Evolutionary conservation across 2,113 vertebrate species (phyloP), one percentile per base, ranked within the genome.

Genomic region (Mesitornis unicolor): DNA sequence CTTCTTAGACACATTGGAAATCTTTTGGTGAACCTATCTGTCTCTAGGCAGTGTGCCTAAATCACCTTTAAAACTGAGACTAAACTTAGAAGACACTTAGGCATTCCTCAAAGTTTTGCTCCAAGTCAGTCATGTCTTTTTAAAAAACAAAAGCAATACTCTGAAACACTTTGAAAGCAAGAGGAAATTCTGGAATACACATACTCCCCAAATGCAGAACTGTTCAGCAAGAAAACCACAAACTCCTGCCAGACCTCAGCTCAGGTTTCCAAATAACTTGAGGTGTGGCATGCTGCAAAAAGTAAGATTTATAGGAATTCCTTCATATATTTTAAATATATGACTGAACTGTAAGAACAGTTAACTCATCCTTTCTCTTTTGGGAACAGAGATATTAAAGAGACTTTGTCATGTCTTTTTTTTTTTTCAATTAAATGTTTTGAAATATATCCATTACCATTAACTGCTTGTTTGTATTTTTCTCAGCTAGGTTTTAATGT

Each of bases 171-270:
- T 69, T 50, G 35, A 84, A 35, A 84, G 22, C 38, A 89, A 74
- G 60, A 91, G 70, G 84, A 87, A 91, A 89, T 94, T 94, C 91
- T 94, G 78, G 84, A 94, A 93, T 76, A 83, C 33, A 28, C 26
- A 47, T 76, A 71, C 21, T 89, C 69, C 21, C 65, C 1, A 2
- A 92, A 94, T 89, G 57, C 38, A 95, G 74, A 91, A 68, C 28
- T 33, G 36, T 87, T 78, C 48, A 90, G 59, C 31, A 77, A 80
- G 70, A 77, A 96, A 96, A 91, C 50, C 54, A 35, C 61, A 85
- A 42, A 24, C 11, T 94, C 21, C 51, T 88, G 70, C 56, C 76
- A 65, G 38, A 88, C 29, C 35, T 90, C 54, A 60, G 57, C 54
- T 94, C 67, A 77, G 25, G 16, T 90, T 95, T 95, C 82, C 75